Conservation (phyloP, 2,888 invertebrate genomes). For the Tachina grossa region DNA sequence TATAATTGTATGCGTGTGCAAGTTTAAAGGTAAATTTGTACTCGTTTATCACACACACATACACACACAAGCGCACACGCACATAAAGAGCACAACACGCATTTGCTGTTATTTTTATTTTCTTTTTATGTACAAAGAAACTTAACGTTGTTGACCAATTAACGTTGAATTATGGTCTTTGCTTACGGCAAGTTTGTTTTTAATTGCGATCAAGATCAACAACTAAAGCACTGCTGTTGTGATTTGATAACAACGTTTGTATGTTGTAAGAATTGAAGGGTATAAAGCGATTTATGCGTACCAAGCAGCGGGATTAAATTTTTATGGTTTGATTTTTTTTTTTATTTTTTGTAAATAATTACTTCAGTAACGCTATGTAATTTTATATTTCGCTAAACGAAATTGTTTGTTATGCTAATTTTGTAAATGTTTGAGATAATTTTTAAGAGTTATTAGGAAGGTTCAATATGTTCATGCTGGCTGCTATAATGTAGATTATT, state of each 20-base stretch:
- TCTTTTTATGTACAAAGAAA: constrained; percentile 3
- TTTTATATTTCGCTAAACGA: background rate
- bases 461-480: too few relatives aligned
- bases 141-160: constrained; percentile 44
- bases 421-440: background rate
- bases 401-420: background rate
- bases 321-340: background rate
- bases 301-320: constrained; percentile 1
- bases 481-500: too few relatives aligned
- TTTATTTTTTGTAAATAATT: background rate
- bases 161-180: constrained; percentile 50
- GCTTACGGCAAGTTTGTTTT: constrained; percentile 42
- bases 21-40: constrained; percentile 38
- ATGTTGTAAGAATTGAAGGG: background rate
- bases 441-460: too few relatives aligned
- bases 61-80: background rate
- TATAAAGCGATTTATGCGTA: constrained; percentile 1
- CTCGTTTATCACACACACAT: background rate
- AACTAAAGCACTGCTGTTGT: constrained; percentile 6
- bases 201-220: constrained; percentile 55
- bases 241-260: constrained; percentile 7
- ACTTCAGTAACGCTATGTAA: background rate
- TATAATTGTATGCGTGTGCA: constrained; percentile 36
- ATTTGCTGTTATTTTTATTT: background rate
- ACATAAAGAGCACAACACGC: background rate